phyloP scores from a whole-genome alignment of 2,888 invertebrate species.

The Scaptomyza tumidula region DNA sequence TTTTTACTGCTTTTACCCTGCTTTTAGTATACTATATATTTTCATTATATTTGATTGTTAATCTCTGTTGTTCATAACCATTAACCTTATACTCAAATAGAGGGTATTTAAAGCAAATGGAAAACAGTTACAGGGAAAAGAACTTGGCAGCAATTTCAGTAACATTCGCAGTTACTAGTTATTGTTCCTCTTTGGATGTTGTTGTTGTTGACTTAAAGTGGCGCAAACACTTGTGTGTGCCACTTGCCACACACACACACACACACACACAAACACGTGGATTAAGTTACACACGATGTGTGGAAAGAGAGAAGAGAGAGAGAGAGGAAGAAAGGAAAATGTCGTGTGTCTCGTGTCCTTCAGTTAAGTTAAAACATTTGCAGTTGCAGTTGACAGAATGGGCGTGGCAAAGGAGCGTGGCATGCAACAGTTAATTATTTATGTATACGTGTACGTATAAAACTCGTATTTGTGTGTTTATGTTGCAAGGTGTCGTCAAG shows the following conservation, averaged over 20 bases:
- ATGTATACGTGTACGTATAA: slow-evolving; percentile 16
- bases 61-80: too few species aligned
- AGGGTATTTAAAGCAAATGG: too few species aligned
- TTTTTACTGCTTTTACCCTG: too few species aligned
- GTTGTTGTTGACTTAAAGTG: slow-evolving; percentile 55
- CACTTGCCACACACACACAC: slow-evolving; percentile 19
- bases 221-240: slow-evolving; percentile 52
- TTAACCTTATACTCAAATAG: too few species aligned
- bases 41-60: too few species aligned
- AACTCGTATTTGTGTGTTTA: not conserved
- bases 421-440: slow-evolving; percentile 77
- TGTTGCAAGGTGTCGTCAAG: slow-evolving; percentile 32
- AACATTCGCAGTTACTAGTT: too few species aligned
- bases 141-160: too few species aligned
- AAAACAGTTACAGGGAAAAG: too few species aligned
- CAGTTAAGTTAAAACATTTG: slow-evolving; percentile 44
- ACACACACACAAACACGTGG: slow-evolving; percentile 1
- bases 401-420: slow-evolving; percentile 63
- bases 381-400: slow-evolving; percentile 44
- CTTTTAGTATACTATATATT: too few species aligned
- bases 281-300: not conserved
- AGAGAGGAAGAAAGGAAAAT: slow-evolving; percentile 2
- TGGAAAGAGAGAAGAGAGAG: too few species aligned
- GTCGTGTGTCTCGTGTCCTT: slow-evolving; percentile 48
- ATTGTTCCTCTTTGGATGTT: slow-evolving; percentile 8